Evolutionary conservation across 1,140 invertebrate genomes (phyloP).

Genomic region (Adoxophyes honmai): DNA sequence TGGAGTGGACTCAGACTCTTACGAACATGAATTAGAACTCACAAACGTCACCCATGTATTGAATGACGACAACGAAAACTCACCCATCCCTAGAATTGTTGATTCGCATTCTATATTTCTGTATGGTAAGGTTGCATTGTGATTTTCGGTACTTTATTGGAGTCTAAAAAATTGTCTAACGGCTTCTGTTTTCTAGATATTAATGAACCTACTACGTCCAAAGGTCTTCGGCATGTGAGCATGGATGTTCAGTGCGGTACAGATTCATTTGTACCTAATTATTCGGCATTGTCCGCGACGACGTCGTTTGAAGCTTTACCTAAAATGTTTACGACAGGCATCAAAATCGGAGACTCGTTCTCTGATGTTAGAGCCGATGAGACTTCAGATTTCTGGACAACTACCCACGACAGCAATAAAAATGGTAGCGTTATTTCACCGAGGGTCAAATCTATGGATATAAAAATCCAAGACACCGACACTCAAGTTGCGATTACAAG

Average conservation of each 20-base stretch:
- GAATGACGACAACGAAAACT: neutral
- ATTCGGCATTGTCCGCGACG: conserved; percentile 30
- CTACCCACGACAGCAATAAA: conserved; percentile 26
- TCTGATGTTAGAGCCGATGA: conserved; percentile 22
- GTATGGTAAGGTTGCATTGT: conserved; percentile 39
- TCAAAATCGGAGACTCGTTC: conserved; percentile 40
- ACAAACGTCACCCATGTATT: conserved; percentile 36
- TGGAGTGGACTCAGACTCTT: conserved; percentile 21
- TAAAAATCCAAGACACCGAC: conserved; percentile 56
- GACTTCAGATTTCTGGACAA: conserved; percentile 36
- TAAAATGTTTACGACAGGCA: conserved; percentile 33
- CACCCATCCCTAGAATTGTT: conserved; percentile 29
- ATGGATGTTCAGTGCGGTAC: conserved; percentile 66
- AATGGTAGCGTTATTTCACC: conserved; percentile 19
- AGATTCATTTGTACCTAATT: conserved; percentile 28
- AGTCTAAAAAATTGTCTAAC: too few species aligned
- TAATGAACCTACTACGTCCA: conserved; percentile 66
- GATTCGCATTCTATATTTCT: conserved; percentile 52
- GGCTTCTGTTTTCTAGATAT: conserved; percentile 46
- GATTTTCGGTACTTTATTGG: neutral
- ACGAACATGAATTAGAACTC: conserved; percentile 35
- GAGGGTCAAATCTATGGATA: conserved; percentile 31
- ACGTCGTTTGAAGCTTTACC: conserved; percentile 39
- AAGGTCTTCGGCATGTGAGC: conserved; percentile 52
- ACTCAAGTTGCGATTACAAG: neutral